These are phyloP conservation scores for Pollenia angustigena DNA, from an alignment of 2,888 invertebrate species.

Conservation along the genomic window DNA sequence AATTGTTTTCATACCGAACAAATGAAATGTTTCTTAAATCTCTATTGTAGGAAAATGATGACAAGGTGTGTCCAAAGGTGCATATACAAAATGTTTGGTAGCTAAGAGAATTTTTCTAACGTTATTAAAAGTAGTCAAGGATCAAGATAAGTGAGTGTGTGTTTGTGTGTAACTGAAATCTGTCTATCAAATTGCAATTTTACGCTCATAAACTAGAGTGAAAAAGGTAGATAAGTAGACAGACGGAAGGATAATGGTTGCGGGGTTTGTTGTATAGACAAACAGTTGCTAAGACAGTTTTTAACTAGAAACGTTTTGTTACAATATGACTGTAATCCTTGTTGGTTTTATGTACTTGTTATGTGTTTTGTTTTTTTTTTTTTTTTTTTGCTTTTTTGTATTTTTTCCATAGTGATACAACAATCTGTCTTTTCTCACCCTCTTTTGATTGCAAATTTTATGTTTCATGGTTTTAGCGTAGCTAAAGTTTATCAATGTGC, in stretches of 20 bases:
- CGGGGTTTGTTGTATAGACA: conserved; percentile 11
- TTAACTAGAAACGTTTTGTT: conserved; percentile 41
- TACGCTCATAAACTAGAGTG: conserved; percentile 58
- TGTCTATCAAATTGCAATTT: conserved; percentile 79
- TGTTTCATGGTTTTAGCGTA: conserved; percentile 38
- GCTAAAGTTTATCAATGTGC: conserved; percentile 41
- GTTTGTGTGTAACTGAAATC: conserved; percentile 73
- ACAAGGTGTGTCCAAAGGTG: conserved; percentile 41
- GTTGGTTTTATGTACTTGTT: conserved; percentile 53
- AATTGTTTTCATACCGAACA: conserved; percentile 43
- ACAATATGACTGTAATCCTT: conserved; percentile 49
- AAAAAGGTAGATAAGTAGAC: conserved; percentile 47
- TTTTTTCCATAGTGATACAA: conserved; percentile 36
- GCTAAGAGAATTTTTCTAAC: not conserved
- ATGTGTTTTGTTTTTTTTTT: conserved; percentile 20
- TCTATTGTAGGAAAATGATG: conserved; percentile 51
- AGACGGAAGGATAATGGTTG: conserved; percentile 29
- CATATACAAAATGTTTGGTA: not conserved
- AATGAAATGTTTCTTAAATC: conserved; percentile 44
- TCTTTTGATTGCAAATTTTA: conserved; percentile 31
- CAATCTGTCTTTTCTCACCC: not conserved
- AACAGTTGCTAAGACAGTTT: conserved; percentile 38
- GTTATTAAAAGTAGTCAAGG: conserved; percentile 15
- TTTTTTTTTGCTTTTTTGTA: not conserved
- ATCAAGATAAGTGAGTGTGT: conserved; percentile 13